Percentiles rank a stretch among this genome's conserved stretches.
phyloP scores from a whole-genome alignment of 2,113 vertebrate genomes.

The Psilopsiagon aymara region DNA sequence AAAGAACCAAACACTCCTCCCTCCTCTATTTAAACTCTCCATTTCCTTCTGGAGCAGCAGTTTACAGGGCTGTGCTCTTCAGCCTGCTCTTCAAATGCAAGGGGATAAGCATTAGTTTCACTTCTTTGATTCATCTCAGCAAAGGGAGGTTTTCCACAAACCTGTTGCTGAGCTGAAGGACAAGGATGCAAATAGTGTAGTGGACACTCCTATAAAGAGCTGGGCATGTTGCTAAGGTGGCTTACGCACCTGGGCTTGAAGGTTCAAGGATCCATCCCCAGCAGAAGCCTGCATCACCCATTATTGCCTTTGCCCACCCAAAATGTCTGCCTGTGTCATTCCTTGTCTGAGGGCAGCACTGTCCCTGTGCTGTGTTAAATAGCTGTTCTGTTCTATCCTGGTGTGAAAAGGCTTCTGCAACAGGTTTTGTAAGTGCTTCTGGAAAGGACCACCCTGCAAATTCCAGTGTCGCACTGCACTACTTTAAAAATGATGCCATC shows the following conservation, averaged over 20 bases:
- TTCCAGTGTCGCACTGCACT: not conserved
- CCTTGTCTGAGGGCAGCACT: not conserved
- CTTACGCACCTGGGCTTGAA: not conserved
- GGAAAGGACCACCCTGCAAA: not conserved
- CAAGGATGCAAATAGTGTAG: not conserved
- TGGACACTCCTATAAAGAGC: not conserved
- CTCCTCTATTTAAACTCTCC: not conserved
- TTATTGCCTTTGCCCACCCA: not conserved
- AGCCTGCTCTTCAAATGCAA: not conserved
- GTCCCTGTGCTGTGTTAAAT: not conserved
- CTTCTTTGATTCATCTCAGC: not conserved
- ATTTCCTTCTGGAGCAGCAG: not conserved
- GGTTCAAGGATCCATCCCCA: not conserved
- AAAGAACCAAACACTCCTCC: not conserved
- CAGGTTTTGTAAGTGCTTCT: not conserved
- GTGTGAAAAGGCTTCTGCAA: not conserved
- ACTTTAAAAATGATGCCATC: not conserved
- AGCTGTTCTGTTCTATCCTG: not conserved
- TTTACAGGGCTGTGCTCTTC: not conserved
- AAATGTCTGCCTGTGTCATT: not conserved
- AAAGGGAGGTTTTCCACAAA: not conserved
- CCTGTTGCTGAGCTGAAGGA: not conserved
- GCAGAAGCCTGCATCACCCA: not conserved
- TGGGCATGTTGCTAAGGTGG: not conserved
- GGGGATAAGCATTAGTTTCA: not conserved